phyloP scores from a whole-genome alignment of 2,888 invertebrate genomes.

The Coleophora deauratella region DNA sequence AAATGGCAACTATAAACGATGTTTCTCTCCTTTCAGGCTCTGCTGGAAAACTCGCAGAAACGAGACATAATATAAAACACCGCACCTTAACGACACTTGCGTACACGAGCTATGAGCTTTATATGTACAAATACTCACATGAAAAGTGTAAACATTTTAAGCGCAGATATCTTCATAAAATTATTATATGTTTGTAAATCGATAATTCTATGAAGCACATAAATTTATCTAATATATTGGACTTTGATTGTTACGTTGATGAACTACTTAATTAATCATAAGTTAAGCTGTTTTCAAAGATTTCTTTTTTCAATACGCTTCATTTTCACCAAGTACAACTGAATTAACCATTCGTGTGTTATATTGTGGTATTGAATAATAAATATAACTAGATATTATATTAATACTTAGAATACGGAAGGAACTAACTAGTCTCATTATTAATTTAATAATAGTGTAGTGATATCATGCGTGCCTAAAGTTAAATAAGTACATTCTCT shows the following conservation, averaged over 20 bases:
- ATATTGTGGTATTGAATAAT: conserved; percentile 24
- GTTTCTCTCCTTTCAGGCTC: conserved; percentile 44
- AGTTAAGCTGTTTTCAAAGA: conserved; percentile 31
- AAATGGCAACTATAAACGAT: neutral
- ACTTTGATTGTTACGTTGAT: conserved; percentile 1
- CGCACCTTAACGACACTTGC: neutral
- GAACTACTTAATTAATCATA: conserved; percentile 1
- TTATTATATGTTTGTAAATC: neutral
- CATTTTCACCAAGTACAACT: conserved; percentile 63
- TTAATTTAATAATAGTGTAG: conserved; percentile 45
- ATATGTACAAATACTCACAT: conserved; percentile 14
- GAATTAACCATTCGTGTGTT: conserved; percentile 44
- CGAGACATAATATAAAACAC: conserved; percentile 46
- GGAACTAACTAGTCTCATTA: conserved; percentile 71
- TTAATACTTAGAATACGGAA: conserved; percentile 54
- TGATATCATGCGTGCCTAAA: conserved; percentile 69
- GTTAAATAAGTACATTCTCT: conserved; percentile 29
- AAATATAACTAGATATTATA: conserved; percentile 27
- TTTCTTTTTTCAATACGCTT: conserved; percentile 54
- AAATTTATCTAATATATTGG: neutral
- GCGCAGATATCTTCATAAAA: too few relatives aligned
- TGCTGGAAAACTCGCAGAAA: conserved; percentile 61
- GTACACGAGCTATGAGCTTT: neutral
- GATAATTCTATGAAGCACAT: conserved; percentile 5
- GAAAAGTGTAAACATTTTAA: conserved; percentile 9